Percentiles rank a stretch among this genome's conserved stretches.
Conservation (phyloP, 92 coral and sea anemone species). For the Siderastrea radians region DNA sequence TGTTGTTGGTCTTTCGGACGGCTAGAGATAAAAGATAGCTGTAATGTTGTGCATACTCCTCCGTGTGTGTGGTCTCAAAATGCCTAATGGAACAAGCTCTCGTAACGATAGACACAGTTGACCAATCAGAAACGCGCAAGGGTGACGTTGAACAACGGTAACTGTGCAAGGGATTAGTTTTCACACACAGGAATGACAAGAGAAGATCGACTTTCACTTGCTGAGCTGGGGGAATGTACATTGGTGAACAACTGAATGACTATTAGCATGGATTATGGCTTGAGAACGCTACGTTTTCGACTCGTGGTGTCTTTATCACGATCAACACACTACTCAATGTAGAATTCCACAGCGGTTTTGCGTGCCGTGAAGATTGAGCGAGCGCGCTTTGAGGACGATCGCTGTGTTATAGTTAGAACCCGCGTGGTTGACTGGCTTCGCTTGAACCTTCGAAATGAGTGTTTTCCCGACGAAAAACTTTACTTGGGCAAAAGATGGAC, state of each 20-base stretch:
- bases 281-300: constrained; percentile 38
- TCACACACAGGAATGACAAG: constrained; percentile 32
- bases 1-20: constrained; percentile 52
- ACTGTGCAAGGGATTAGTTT: constrained; percentile 28
- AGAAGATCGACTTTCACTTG: constrained; percentile 30
- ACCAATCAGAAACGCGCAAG: constrained; percentile 47
- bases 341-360: background rate
- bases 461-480: constrained; percentile 40
- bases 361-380: constrained; percentile 7
- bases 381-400: constrained; percentile 19
- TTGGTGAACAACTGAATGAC: constrained; percentile 19
- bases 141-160: constrained; percentile 41
- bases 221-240: constrained; percentile 36
- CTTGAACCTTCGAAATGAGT: constrained; percentile 42
- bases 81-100: constrained; percentile 30
- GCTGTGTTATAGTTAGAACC: constrained; percentile 14
- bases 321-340: background rate
- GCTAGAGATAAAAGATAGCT: constrained; percentile 57
- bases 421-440: constrained; percentile 50
- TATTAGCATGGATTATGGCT: constrained; percentile 49
- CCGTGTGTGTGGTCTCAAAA: constrained; percentile 66
- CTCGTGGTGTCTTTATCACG: constrained; percentile 17
- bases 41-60: constrained; percentile 7
- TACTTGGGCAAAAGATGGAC: constrained; percentile 77
- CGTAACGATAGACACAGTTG: constrained; percentile 20